Evolutionary conservation across 2,888 invertebrate species (phyloP).

Genomic region (Hemicrepidius hirtus): DNA sequence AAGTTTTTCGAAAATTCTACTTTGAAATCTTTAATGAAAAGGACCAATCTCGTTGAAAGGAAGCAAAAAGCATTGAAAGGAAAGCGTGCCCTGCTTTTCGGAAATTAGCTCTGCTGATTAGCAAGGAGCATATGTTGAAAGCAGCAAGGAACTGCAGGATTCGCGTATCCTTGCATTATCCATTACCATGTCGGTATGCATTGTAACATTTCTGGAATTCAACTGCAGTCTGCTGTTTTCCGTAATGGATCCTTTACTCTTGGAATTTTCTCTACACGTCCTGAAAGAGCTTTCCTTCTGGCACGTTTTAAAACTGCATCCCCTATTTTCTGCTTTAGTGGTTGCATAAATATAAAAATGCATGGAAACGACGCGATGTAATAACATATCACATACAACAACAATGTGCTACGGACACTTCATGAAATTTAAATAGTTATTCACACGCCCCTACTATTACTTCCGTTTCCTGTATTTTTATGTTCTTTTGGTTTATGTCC

Average conservation of each 20-base stretch:
- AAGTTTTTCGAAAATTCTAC: conserved; percentile 28
- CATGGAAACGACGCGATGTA: conserved; percentile 27
- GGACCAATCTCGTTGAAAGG: conserved; percentile 36
- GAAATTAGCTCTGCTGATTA: conserved; percentile 45
- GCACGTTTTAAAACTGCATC: too few species aligned
- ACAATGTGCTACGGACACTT: conserved; percentile 41
- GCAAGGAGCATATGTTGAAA: conserved; percentile 20
- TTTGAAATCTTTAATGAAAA: conserved; percentile 44
- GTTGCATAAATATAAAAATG: conserved; percentile 33
- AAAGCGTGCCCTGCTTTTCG: conserved; percentile 38
- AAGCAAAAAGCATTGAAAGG: conserved; percentile 37
- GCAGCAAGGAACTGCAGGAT: conserved; percentile 15
- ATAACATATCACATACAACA: conserved; percentile 40
- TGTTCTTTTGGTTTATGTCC: conserved; percentile 30
- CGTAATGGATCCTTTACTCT: conserved; percentile 3
- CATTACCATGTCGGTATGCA: conserved; percentile 4
- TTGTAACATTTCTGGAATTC: conserved; percentile 20
- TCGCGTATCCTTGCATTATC: conserved; percentile 5
- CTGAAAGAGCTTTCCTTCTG: not conserved
- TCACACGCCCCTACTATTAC: conserved; percentile 43
- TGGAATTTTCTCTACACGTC: not conserved
- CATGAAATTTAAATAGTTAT: conserved; percentile 47
- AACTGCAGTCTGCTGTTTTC: conserved; percentile 17
- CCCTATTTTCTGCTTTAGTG: not conserved
- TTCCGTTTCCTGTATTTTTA: conserved; percentile 37